Evolutionary conservation across 2,113 vertebrate species (phyloP).

Genomic region (Macquaria ambigua): DNA sequence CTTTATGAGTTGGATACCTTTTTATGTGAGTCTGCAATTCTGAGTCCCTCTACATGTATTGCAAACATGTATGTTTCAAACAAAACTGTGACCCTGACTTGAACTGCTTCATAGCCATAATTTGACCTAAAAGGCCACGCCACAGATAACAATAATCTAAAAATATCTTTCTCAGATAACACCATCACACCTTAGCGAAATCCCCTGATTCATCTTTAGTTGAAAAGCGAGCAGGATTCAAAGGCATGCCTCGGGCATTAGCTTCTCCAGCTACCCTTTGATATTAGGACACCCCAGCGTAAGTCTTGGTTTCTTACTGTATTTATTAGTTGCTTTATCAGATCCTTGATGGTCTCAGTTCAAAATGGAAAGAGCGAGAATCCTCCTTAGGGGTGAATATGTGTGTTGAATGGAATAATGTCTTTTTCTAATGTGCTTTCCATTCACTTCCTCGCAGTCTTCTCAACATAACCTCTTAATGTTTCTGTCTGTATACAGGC

Average conservation of each 20-base stretch:
- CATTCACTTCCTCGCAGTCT: slow-evolving; percentile 64
- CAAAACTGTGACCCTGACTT: slow-evolving; percentile 31
- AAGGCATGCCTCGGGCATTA: slow-evolving; percentile 70
- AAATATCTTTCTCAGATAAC: slow-evolving; percentile 60
- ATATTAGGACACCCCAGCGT: slow-evolving; percentile 56
- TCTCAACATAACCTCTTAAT: slow-evolving; percentile 75
- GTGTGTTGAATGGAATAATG: slow-evolving; percentile 51
- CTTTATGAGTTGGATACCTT: slow-evolving; percentile 57
- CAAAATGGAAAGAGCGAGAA: slow-evolving; percentile 36
- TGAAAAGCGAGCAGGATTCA: slow-evolving; percentile 64
- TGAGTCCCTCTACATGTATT: slow-evolving; percentile 8
- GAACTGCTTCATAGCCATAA: slow-evolving; percentile 48
- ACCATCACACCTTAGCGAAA: slow-evolving; percentile 45
- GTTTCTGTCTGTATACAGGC: slow-evolving; percentile 77
- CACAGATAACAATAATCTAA: slow-evolving; percentile 52
- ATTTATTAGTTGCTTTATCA: slow-evolving; percentile 57
- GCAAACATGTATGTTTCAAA: neutral
- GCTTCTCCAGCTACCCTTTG: slow-evolving; percentile 66
- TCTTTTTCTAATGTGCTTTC: slow-evolving; percentile 57
- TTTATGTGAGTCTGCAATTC: slow-evolving; percentile 23
- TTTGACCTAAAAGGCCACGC: slow-evolving; percentile 49
- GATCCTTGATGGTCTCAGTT: slow-evolving; percentile 48
- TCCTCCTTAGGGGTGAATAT: slow-evolving; percentile 43
- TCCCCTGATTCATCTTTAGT: slow-evolving; percentile 68
- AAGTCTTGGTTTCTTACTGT: slow-evolving; percentile 50